Evolutionary conservation across 2,797 vertebrate genomes (phyloP).

Genomic region (Psittacula derbiana): DNA sequence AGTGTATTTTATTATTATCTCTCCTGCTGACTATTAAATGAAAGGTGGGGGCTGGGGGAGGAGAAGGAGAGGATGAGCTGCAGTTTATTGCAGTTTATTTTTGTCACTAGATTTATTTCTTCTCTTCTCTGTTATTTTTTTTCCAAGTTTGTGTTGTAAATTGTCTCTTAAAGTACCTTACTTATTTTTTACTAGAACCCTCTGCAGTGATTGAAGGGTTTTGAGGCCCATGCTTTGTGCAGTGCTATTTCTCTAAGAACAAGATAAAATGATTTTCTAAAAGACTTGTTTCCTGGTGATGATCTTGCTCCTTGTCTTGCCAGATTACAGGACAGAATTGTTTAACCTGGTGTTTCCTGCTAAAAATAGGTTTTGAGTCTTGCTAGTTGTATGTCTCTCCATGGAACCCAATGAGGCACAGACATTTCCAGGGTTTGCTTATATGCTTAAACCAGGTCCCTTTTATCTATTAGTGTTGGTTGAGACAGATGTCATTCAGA

Average conservation of each 20-base stretch:
- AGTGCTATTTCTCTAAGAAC: background rate
- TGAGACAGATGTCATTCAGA: background rate
- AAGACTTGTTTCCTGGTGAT: background rate
- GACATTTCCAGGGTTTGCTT: background rate
- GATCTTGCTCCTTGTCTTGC: background rate
- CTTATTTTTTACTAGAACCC: background rate
- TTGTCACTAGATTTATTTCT: slow-evolving; percentile 13
- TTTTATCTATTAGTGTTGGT: background rate
- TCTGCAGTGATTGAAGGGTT: background rate
- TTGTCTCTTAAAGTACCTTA: background rate
- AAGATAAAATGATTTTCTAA: background rate
- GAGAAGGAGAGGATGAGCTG: background rate
- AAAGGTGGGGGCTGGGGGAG: background rate
- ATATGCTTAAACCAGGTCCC: background rate
- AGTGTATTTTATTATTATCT: slow-evolving; percentile 42
- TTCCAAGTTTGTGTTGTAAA: slow-evolving; percentile 2
- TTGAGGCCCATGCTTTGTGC: background rate
- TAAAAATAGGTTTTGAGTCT: background rate
- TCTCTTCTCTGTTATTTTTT: background rate
- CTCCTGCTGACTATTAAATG: slow-evolving; percentile 24
- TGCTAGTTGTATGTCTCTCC: background rate
- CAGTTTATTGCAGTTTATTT: slow-evolving; percentile 29
- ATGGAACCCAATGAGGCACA: background rate
- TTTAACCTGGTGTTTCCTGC: background rate
- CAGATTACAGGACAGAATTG: background rate